Conservation (phyloP, 2,797 vertebrate genomes). For the Micromesistius poutassou region DNA sequence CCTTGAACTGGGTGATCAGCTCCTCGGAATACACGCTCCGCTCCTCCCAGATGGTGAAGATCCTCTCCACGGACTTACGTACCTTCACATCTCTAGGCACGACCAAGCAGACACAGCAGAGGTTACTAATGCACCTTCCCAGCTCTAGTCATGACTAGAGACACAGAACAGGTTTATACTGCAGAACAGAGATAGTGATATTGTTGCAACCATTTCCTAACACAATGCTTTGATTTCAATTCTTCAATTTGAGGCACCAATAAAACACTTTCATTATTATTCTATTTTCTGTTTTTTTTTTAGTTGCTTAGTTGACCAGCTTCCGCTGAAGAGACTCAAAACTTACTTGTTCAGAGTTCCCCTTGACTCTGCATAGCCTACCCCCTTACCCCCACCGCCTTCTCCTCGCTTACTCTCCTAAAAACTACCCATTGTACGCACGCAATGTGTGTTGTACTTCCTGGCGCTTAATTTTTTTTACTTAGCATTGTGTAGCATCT, state of each 20-base stretch:
- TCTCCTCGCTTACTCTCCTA: too few species aligned
- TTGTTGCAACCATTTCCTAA: neutral
- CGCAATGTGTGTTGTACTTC: too few species aligned
- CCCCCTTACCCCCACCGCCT: too few species aligned
- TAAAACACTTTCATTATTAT: neutral
- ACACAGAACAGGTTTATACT: neutral
- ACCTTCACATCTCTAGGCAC: slow-evolving; percentile 85
- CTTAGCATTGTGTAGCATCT: too few species aligned
- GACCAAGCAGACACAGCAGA: slow-evolving; percentile 6
- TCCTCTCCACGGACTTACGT: slow-evolving; percentile 89
- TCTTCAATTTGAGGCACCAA: neutral
- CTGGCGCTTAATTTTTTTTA: too few species aligned
- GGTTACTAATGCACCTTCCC: slow-evolving; percentile 77
- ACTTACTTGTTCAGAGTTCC: too few species aligned
- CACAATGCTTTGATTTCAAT: neutral
- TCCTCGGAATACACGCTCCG: slow-evolving; percentile 93
- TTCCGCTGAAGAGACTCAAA: too few species aligned
- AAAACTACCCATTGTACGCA: too few species aligned
- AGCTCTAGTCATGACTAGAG: slow-evolving; percentile 73
- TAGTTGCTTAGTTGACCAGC: neutral
- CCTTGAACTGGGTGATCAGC: slow-evolving; percentile 83
- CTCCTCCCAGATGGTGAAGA: slow-evolving; percentile 97
- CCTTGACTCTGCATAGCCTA: too few species aligned
- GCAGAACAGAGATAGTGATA: neutral
- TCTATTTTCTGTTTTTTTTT: neutral